Evolutionary conservation across 2,888 invertebrate genomes (phyloP), one percentile per base, ranked within the genome.

Genomic region (Drosophila histrio): DNA sequence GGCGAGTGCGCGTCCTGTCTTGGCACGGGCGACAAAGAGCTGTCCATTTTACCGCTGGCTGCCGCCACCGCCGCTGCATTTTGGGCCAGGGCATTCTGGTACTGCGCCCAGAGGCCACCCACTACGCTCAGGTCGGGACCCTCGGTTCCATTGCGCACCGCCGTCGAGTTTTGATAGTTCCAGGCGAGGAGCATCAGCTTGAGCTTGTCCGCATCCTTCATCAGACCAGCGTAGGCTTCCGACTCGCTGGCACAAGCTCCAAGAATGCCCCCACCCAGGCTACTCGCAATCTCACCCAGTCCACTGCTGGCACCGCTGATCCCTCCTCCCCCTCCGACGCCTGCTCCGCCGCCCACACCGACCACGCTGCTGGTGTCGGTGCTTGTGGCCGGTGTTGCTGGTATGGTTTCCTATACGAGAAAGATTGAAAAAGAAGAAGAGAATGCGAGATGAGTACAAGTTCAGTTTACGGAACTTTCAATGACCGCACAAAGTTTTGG

Each of bases 141-240:
- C 59, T 91, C 91, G 15, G 91, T 90, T 3, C 94, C 94, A 83
- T 94, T 94, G 70, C 94, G 94, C 77, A 94, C 94, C 91, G 93
- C 95, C 89, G 93, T 92, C 91, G 96, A 96, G 93, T 95, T 95
- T 93, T 96, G 95, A 93, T 96, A 96, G 94, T 96, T 96, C 96
- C 96, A 96, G 91, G 96, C 96, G 91, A 96, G 94, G 92, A 96
- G 94, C 96, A 96, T 96, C 93, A 96, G 94, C 94, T 96, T 96
- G 93, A 96, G 94, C 93, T 96, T 96, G 93, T 96, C 96, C 89
- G 95, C 95, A 92, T 96, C 96, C 94, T 96, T 96, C 94, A 95
- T 91, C 1, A 92, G 87, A 9, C 92, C 92, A 19, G 91, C 90
- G 63, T 92, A 92, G 15, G 91, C 89, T 68, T 91, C 91, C 17